Percentiles rank a stretch among this genome's conserved stretches.
Conservation (phyloP, 2,797 vertebrate species). For the Acridotheres tristis region DNA sequence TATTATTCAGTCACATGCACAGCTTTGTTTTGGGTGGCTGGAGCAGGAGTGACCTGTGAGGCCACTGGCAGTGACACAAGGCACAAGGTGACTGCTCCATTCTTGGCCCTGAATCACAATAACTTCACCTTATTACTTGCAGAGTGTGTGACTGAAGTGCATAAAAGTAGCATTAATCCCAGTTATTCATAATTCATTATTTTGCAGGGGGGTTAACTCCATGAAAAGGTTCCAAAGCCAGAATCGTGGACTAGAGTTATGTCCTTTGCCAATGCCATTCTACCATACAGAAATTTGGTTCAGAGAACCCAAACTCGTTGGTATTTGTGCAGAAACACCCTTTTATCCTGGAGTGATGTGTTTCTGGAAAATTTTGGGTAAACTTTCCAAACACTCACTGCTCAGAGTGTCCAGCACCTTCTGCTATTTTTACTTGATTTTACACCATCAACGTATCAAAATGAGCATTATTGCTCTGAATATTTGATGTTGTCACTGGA, state of each 20-base stretch:
- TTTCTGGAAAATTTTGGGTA: background rate
- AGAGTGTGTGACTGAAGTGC: background rate
- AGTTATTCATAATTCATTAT: background rate
- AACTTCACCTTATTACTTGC: background rate
- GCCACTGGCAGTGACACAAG: background rate
- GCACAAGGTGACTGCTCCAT: background rate
- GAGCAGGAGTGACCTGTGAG: background rate
- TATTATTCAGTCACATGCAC: accelerated
- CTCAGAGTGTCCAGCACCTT: background rate
- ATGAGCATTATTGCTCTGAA: background rate
- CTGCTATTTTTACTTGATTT: background rate
- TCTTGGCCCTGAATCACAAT: background rate
- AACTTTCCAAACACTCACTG: background rate
- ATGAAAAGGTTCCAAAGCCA: background rate
- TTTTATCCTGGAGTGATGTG: background rate
- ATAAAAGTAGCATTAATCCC: background rate
- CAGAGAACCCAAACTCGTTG: background rate
- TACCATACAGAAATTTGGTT: background rate
- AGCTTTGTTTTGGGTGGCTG: background rate
- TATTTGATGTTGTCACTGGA: background rate
- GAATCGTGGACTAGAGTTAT: background rate
- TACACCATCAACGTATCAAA: background rate
- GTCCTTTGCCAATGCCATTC: background rate
- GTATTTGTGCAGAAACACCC: background rate
- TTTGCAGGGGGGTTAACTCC: background rate